These are phyloP conservation scores for Lycodopsis pacificus DNA, from an alignment of 2,797 vertebrate species.

Conservation along the genomic window DNA sequence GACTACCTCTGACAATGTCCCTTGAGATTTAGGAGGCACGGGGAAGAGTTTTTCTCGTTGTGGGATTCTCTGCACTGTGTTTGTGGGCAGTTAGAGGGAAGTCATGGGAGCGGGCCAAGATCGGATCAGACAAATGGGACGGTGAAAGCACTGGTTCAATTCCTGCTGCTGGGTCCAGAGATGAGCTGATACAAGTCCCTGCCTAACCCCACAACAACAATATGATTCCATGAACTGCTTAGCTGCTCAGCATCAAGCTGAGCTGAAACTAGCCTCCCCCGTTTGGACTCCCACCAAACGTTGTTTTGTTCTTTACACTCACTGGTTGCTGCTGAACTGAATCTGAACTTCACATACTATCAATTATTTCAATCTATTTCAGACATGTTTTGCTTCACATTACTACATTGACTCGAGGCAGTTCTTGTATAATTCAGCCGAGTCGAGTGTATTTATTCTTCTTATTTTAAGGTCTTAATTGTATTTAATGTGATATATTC, in stretches of 20 bases:
- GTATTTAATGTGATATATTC: neutral
- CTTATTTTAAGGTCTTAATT: neutral
- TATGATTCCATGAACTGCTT: conserved; percentile 34
- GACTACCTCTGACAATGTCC: conserved; percentile 77
- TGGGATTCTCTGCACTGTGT: conserved; percentile 37
- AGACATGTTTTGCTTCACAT: conserved; percentile 16
- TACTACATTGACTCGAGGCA: neutral
- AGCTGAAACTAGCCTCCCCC: conserved; percentile 16
- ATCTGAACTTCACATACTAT: conserved; percentile 25
- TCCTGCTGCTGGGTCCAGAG: conserved; percentile 22
- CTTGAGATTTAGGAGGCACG: conserved; percentile 67
- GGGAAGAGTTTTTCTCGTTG: conserved; percentile 57
- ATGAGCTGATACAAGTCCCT: conserved; percentile 50
- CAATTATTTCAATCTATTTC: conserved; percentile 6
- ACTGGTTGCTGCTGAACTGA: conserved; percentile 33
- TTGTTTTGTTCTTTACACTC: conserved; percentile 20
- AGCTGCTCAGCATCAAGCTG: conserved; percentile 18
- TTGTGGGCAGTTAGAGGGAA: conserved; percentile 58
- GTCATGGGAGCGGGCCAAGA: conserved; percentile 38
- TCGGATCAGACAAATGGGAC: conserved; percentile 70
- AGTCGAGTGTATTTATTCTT: neutral
- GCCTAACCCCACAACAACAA: conserved; percentile 14
- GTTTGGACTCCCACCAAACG: conserved; percentile 14
- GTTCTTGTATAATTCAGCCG: neutral
- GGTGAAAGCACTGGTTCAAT: conserved; percentile 48